These are phyloP conservation scores for Aegotheles bennettii DNA, from an alignment of 2,113 vertebrate species.

Conservation along the genomic window DNA sequence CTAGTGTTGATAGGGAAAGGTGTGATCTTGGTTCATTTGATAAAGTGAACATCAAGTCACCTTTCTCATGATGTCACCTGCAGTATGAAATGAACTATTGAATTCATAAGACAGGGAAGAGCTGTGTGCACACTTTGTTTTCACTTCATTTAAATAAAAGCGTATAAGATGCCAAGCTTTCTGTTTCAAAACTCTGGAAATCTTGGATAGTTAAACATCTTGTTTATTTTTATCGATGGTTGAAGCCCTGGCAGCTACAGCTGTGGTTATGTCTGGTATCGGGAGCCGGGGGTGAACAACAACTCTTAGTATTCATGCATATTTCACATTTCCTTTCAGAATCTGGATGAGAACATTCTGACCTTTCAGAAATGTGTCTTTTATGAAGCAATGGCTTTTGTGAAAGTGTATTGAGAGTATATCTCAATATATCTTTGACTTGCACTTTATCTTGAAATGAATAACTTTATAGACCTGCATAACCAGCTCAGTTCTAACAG, in stretches of 20 bases:
- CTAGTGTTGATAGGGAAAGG: not conserved
- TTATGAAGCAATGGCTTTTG: not conserved
- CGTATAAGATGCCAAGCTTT: not conserved
- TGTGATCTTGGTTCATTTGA: not conserved
- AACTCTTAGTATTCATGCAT: not conserved
- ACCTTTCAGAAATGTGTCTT: not conserved
- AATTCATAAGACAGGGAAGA: not conserved
- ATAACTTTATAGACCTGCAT: not conserved
- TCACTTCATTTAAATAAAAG: not conserved
- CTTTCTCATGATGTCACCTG: not conserved
- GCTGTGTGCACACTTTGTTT: not conserved
- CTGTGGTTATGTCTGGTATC: not conserved
- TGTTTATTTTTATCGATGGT: not conserved
- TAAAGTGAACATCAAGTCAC: not conserved
- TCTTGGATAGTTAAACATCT: rapidly evolving
- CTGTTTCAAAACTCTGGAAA: not conserved
- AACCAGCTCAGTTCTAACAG: not conserved
- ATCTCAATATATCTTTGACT: not conserved
- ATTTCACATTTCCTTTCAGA: not conserved
- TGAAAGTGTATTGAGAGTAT: not conserved
- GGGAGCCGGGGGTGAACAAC: not conserved
- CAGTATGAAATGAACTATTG: not conserved
- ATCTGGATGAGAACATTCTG: not conserved
- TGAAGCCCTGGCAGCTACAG: not conserved
- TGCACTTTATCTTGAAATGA: not conserved